These are phyloP conservation scores for Camarhynchus parvulus DNA, from an alignment of 2,113 vertebrate genomes.

Conservation along the genomic window DNA sequence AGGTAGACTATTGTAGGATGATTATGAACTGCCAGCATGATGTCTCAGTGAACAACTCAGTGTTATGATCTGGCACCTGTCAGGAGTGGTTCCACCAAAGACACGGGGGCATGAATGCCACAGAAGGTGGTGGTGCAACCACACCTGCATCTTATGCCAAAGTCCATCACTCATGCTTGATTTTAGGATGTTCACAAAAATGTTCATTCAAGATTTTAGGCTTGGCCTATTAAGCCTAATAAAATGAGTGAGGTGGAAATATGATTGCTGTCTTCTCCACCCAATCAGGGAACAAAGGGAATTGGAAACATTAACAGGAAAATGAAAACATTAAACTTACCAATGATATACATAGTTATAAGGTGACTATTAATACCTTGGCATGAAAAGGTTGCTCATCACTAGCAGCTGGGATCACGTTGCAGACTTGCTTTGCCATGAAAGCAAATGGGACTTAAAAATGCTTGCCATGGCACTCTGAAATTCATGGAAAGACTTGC, in stretches of 20 bases:
- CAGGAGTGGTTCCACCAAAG: background rate
- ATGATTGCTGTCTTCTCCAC: background rate
- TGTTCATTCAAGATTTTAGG: background rate
- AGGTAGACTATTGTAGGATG: background rate
- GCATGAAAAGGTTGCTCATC: background rate
- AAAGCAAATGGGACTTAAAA: background rate
- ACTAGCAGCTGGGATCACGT: background rate
- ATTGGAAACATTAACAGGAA: background rate
- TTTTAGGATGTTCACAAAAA: background rate
- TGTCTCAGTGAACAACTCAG: background rate
- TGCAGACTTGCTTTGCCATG: background rate
- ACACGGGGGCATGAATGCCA: background rate
- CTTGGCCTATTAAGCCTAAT: background rate
- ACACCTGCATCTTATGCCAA: rapidly evolving
- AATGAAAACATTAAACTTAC: background rate
- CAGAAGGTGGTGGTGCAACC: background rate
- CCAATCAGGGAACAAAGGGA: background rate
- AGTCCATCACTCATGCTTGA: background rate
- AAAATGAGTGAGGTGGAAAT: background rate
- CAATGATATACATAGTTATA: background rate
- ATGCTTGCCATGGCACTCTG: background rate
- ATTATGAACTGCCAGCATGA: background rate
- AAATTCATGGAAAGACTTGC: background rate
- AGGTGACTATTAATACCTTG: background rate
- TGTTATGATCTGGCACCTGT: background rate